Conservation (phyloP, 2,113 vertebrate species). For the Apodemus sylvaticus region DNA sequence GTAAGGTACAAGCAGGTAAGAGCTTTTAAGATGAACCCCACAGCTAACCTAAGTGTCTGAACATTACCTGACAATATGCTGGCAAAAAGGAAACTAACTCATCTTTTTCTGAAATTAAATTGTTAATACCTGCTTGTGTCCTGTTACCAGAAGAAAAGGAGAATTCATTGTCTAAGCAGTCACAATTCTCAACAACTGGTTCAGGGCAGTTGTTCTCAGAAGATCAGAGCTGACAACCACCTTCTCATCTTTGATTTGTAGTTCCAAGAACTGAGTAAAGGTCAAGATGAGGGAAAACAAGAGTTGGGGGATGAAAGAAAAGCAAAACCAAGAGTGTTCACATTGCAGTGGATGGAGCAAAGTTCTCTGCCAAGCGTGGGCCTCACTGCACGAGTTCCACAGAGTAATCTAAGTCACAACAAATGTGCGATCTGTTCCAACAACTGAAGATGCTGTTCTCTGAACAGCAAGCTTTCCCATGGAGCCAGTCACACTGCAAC, state of each 20-base stretch:
- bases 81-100: conserved; percentile 43
- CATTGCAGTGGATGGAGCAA: not conserved
- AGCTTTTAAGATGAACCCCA: conserved; percentile 44
- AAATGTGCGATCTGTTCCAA: conserved; percentile 22
- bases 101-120: conserved; percentile 66
- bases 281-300: conserved; percentile 14
- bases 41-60: conserved; percentile 26
- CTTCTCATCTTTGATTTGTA: conserved; percentile 60
- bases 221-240: conserved; percentile 46
- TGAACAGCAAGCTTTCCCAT: not conserved
- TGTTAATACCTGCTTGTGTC: conserved; percentile 48
- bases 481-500: not conserved
- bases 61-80: conserved; percentile 13
- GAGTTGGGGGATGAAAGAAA: not conserved
- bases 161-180: conserved; percentile 41
- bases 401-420: not conserved
- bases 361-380: conserved; percentile 19
- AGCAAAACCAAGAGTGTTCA: conserved; percentile 21
- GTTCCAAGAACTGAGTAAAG: conserved; percentile 65
- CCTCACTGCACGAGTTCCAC: not conserved
- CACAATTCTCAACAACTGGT: conserved; percentile 32
- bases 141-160: conserved; percentile 49
- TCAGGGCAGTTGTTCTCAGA: conserved; percentile 50
- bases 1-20: conserved; percentile 50
- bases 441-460: conserved; percentile 6